A percentile compares a stretch with the other conserved stretches of the same genome.
Conservation (phyloP, 2,113 vertebrate genomes). For the Atlantisia rogersi region DNA sequence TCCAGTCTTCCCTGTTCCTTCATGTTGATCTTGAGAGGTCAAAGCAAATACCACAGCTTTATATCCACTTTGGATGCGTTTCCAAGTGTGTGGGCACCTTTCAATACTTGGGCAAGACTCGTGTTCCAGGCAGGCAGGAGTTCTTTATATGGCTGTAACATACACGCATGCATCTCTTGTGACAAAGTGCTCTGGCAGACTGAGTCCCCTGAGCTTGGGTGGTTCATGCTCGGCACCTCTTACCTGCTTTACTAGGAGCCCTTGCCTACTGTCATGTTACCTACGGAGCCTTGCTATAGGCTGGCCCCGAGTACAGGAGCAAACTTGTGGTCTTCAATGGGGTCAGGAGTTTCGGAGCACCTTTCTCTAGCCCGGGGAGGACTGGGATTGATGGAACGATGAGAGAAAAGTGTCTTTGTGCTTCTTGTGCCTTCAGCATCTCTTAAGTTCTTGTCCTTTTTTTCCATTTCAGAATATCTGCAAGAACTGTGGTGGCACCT, state of each 20-base stretch:
- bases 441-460: neutral
- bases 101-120: too few relatives aligned
- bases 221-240: neutral
- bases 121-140: too few relatives aligned
- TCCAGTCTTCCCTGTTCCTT: too few relatives aligned
- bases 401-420: neutral
- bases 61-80: accelerated
- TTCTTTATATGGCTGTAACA: neutral
- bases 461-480: constrained; percentile 80
- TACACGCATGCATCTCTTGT: accelerated
- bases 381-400: neutral
- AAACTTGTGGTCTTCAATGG: neutral
- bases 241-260: neutral
- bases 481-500: constrained; percentile 85
- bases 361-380: neutral
- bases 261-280: neutral
- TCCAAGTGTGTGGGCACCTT: neutral
- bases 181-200: neutral
- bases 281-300: neutral
- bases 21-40: neutral
- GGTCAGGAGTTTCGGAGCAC: neutral
- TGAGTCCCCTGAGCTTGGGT: accelerated
- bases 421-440: neutral
- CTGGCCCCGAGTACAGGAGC: neutral
- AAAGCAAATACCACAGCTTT: neutral